phyloP scores from a whole-genome alignment of 2,797 vertebrate genomes.

The Balearica regulorum region DNA sequence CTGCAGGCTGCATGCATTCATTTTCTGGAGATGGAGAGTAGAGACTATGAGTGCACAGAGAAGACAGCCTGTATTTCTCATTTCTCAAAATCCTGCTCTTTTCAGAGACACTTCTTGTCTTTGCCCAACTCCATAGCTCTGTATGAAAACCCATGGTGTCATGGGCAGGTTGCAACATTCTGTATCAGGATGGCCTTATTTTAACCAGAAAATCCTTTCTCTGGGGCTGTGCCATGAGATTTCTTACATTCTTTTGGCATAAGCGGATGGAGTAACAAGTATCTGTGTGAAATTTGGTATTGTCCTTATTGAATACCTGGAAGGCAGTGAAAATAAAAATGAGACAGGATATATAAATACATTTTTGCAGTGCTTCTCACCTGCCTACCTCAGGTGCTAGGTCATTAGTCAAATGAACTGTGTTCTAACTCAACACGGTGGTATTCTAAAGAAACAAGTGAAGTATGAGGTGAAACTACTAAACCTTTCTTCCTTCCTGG shows the following conservation, averaged over 20 bases:
- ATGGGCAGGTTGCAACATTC: neutral
- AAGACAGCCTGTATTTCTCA: neutral
- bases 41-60: neutral
- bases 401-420: neutral
- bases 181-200: neutral
- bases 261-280: neutral
- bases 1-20: constrained; percentile 63
- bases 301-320: neutral
- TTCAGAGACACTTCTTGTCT: neutral
- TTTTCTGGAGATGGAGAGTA: constrained; percentile 40
- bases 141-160: neutral
- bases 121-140: neutral
- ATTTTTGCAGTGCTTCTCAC: neutral
- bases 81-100: neutral
- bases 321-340: neutral
- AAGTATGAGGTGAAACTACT: neutral
- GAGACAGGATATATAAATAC: neutral
- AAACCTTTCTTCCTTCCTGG: neutral
- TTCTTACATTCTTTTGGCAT: neutral
- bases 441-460: neutral
- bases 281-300: neutral
- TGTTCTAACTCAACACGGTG: neutral
- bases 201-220: neutral
- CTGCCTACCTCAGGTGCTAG: neutral
- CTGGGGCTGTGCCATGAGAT: neutral